These are phyloP conservation scores for Schizopygopsis malacanthus DNA, from an alignment of 2,797 vertebrate genomes.

Conservation along the genomic window DNA sequence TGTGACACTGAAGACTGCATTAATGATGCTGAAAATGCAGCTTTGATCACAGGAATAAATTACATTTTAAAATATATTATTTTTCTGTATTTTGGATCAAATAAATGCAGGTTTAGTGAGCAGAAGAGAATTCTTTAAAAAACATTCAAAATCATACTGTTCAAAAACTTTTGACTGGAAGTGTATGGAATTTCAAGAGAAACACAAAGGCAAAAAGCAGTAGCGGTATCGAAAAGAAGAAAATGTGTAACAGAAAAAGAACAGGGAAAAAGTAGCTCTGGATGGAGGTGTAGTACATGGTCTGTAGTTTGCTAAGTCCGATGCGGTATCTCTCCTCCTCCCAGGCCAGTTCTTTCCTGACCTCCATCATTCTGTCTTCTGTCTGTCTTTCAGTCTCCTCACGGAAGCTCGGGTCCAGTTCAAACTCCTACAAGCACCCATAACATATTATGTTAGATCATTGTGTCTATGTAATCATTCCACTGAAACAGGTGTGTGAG, in stretches of 20 bases:
- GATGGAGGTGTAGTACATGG: constrained; percentile 69
- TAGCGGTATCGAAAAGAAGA: neutral
- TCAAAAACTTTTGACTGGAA: neutral
- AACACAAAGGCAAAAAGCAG: neutral
- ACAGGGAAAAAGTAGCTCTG: neutral
- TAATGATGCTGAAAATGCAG: too few species aligned
- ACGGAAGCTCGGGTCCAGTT: constrained; percentile 79
- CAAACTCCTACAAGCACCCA: constrained; percentile 78
- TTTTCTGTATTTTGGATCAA: neutral
- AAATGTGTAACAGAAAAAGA: neutral
- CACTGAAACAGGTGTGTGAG: neutral
- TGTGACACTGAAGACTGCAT: too few species aligned
- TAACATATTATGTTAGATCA: constrained; percentile 1
- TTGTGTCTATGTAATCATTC: neutral
- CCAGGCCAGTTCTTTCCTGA: constrained; percentile 85
- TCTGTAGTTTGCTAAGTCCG: constrained; percentile 82
- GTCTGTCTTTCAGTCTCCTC: constrained; percentile 79
- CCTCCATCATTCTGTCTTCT: constrained; percentile 73
- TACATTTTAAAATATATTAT: too few species aligned
- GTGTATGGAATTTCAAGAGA: neutral
- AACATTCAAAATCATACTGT: too few species aligned
- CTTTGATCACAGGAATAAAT: too few species aligned
- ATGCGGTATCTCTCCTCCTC: constrained; percentile 81
- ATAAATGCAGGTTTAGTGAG: too few species aligned
- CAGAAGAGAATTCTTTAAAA: too few species aligned